Conservation (phyloP, 23 tunicate genomes). For the Botrylloides violaceus region DNA sequence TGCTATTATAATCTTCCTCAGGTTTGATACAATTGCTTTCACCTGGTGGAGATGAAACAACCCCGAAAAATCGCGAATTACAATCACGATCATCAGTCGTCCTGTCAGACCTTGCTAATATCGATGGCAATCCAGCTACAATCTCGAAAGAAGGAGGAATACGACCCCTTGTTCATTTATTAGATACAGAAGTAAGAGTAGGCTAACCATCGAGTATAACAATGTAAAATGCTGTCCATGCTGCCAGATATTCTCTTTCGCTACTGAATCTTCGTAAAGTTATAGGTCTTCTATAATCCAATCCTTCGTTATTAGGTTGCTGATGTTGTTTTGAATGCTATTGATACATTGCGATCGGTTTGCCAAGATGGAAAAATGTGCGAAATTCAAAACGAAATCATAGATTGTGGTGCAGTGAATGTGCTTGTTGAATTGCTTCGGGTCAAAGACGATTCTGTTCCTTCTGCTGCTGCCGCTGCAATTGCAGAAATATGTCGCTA, state of each 20-base stretch:
- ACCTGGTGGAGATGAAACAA: conserved; percentile 7
- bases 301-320: conserved; percentile 66
- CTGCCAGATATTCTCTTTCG: background rate
- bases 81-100: conserved; percentile 95
- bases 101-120: conserved; percentile 71
- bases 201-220: too few relatives aligned
- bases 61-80: conserved; percentile 38
- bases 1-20: too few relatives aligned
- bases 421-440: conserved; percentile 50
- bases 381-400: conserved; percentile 43
- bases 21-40: conserved; percentile 46
- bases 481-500: conserved; percentile 65
- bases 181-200: conserved; percentile 71
- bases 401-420: conserved; percentile 59
- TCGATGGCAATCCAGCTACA: conserved; percentile 41
- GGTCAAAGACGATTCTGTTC: conserved; percentile 58
- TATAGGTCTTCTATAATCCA: too few relatives aligned
- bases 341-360: conserved; percentile 47
- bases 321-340: conserved; percentile 66
- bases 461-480: conserved; percentile 67
- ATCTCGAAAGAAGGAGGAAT: conserved; percentile 83
- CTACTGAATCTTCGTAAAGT: background rate
- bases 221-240: too few relatives aligned
- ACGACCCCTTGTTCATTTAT: conserved; percentile 65
- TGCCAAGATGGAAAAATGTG: conserved; percentile 57